A percentile compares a stretch with the other conserved stretches of the same genome.
Conservation (phyloP, 2,797 vertebrate genomes). For the Gymnodraco acuticeps region DNA sequence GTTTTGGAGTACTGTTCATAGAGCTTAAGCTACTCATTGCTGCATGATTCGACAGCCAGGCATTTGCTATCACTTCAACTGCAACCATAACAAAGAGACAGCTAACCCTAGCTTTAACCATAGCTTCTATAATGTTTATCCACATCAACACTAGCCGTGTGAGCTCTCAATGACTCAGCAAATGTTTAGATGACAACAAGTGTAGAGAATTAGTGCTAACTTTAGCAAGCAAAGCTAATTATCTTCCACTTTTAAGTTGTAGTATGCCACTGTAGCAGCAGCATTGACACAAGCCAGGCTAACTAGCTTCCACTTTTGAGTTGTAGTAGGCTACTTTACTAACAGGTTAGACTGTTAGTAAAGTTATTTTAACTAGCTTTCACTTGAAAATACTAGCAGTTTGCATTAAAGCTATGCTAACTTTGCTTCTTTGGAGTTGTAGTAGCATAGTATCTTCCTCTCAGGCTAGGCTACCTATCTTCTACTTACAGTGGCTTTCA, state of each 20-base stretch:
- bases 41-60: not conserved
- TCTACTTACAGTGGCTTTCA: not conserved
- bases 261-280: too few relatives aligned
- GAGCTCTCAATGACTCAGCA: not conserved
- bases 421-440: not conserved
- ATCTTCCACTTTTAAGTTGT: not conserved
- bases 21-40: not conserved
- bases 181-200: not conserved
- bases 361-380: not conserved
- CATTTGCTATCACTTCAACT: not conserved
- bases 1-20: not conserved
- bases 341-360: too few relatives aligned
- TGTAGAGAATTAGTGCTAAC: not conserved
- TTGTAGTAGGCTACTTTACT: too few relatives aligned
- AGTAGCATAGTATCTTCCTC: not conserved
- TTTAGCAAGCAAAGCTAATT: not conserved
- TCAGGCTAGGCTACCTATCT: not conserved
- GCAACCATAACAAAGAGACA: not conserved
- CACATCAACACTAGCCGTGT: not conserved
- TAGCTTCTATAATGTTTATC: not conserved
- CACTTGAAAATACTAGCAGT: not conserved
- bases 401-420: not conserved
- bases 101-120: not conserved
- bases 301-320: too few relatives aligned
- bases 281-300: too few relatives aligned